phyloP scores from a whole-genome alignment of 2,113 vertebrate genomes.

The Hemiscyllium ocellatum region DNA sequence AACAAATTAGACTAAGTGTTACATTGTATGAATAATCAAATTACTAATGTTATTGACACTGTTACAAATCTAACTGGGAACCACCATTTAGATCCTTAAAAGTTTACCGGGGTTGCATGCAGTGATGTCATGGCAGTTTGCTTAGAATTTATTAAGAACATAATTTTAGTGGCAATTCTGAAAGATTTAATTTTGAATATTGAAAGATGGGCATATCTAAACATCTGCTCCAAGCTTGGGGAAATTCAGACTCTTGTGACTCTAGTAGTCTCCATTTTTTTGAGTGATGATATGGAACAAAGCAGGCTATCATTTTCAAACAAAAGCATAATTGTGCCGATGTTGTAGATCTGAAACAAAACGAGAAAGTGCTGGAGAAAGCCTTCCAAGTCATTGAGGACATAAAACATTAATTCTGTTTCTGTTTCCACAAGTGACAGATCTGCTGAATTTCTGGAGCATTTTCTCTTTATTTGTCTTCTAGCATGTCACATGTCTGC shows the following conservation, averaged over 20 bases:
- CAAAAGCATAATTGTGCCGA: too few relatives aligned
- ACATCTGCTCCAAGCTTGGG: not conserved
- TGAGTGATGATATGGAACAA: not conserved
- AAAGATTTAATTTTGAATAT: too few relatives aligned
- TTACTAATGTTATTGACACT: not conserved
- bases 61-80: not conserved
- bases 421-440: too few relatives aligned
- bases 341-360: too few relatives aligned
- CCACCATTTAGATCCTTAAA: not conserved
- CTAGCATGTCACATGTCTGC: too few relatives aligned
- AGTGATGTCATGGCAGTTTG: not conserved
- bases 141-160: constrained; percentile 3
- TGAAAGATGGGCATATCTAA: not conserved
- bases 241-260: not conserved
- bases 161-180: not conserved
- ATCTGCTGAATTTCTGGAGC: too few relatives aligned
- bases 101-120: not conserved
- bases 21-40: too few relatives aligned
- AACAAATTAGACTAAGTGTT: not conserved
- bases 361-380: too few relatives aligned
- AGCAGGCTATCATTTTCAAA: not conserved
- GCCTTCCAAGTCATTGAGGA: too few relatives aligned
- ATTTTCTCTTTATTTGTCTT: too few relatives aligned
- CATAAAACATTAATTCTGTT: too few relatives aligned
- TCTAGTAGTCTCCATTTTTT: too few relatives aligned